Evolutionary conservation across 2,113 vertebrate genomes (phyloP).

Genomic region (Lamprotornis superbus): DNA sequence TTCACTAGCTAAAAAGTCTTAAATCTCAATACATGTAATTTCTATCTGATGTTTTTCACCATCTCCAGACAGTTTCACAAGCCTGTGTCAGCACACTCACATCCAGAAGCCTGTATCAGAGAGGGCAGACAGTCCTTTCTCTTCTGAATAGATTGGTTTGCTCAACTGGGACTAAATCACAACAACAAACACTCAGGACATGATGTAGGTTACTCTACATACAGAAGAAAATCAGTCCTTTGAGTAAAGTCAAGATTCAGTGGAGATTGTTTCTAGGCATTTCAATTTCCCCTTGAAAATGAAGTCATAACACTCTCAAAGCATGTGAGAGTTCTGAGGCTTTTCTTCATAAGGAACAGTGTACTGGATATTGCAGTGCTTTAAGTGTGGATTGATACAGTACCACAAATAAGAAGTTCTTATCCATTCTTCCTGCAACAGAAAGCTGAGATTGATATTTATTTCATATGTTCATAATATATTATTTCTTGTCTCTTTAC

Average conservation of each 20-base stretch:
- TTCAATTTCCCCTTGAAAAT: background rate
- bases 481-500: background rate
- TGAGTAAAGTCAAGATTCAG: background rate
- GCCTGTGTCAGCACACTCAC: background rate
- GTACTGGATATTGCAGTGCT: background rate
- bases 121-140: background rate
- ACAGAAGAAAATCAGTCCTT: background rate
- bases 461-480: background rate
- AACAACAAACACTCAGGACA: accelerated
- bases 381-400: background rate
- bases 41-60: background rate
- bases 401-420: background rate
- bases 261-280: background rate
- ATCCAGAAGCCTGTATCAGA: background rate
- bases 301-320: background rate
- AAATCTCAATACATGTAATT: background rate
- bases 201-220: background rate
- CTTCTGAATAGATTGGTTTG: background rate
- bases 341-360: background rate
- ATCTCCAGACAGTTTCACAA: background rate
- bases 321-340: background rate
- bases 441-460: background rate
- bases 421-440: background rate
- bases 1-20: background rate
- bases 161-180: background rate